Percentiles rank a stretch among this genome's conserved stretches.
Conservation (phyloP, 2,888 invertebrate genomes). For the Odontothrips loti region DNA sequence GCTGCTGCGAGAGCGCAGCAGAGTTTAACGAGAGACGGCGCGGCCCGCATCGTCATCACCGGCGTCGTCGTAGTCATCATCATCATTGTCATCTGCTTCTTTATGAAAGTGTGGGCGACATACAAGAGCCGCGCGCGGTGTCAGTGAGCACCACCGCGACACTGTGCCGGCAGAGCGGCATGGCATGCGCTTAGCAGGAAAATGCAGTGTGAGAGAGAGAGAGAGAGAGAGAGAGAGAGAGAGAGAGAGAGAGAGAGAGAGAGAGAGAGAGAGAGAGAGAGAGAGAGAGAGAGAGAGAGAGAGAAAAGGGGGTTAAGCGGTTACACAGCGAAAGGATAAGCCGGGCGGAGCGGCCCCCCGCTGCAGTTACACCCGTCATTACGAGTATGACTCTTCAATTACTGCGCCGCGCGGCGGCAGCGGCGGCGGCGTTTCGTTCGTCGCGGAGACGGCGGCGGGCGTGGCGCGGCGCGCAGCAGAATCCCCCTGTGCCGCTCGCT, state of each 20-base stretch:
- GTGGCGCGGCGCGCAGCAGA: background rate
- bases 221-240: constrained; percentile 8
- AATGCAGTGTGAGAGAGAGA: background rate
- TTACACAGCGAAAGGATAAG: background rate
- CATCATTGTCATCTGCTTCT: no score
- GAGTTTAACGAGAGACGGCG: no score
- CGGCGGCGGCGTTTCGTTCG: background rate
- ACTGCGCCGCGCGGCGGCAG: background rate
- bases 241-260: constrained; percentile 22
- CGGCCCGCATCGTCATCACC: no score
- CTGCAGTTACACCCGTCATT: constrained; percentile 20
- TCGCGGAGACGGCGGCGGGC: background rate
- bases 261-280: background rate
- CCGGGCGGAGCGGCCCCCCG: background rate
- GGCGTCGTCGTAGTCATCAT: no score
- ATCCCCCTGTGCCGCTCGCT: background rate
- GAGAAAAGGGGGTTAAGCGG: constrained; percentile 10
- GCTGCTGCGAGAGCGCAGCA: no score
- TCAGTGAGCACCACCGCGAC: background rate
- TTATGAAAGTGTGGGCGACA: no score
- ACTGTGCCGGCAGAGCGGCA: background rate
- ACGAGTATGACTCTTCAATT: constrained; percentile 25
- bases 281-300: background rate
- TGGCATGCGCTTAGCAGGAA: no score
- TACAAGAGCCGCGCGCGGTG: no score